Evolutionary conservation across 2,113 vertebrate genomes (phyloP).

Genomic region (Ranitomeya variabilis): DNA sequence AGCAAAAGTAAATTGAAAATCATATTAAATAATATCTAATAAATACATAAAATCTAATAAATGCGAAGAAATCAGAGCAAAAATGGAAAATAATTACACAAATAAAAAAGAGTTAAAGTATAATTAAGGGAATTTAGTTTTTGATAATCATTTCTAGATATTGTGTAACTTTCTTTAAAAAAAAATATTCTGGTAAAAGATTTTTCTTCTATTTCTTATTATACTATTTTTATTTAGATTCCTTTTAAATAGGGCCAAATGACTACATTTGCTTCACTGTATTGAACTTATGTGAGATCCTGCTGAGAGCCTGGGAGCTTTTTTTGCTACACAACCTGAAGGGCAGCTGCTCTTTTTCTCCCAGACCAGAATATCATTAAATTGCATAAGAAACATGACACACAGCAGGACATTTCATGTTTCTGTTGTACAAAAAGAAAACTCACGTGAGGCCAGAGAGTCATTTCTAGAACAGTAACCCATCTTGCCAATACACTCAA

Average conservation of each 20-base stretch:
- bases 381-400: slow-evolving; percentile 63
- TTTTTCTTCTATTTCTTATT: neutral
- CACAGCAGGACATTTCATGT: slow-evolving; percentile 62
- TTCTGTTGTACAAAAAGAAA: slow-evolving; percentile 36
- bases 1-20: neutral
- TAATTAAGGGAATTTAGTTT: neutral
- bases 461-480: neutral
- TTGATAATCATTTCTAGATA: neutral
- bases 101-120: neutral
- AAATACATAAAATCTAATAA: neutral
- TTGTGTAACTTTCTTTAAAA: neutral
- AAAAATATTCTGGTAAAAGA: neutral
- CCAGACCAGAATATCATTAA: slow-evolving; percentile 70
- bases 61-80: neutral
- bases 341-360: slow-evolving; percentile 70
- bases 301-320: slow-evolving; percentile 65
- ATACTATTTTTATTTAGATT: slow-evolving; percentile 54
- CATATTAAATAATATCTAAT: neutral
- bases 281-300: slow-evolving; percentile 69
- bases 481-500: neutral
- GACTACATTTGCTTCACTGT: slow-evolving; percentile 68
- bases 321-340: slow-evolving; percentile 69
- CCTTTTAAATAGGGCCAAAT: slow-evolving; percentile 69
- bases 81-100: neutral
- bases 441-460: neutral